Base-by-base conservation (phyloP, 2,888 invertebrate species). In the Pelosia muscerda region DNA sequence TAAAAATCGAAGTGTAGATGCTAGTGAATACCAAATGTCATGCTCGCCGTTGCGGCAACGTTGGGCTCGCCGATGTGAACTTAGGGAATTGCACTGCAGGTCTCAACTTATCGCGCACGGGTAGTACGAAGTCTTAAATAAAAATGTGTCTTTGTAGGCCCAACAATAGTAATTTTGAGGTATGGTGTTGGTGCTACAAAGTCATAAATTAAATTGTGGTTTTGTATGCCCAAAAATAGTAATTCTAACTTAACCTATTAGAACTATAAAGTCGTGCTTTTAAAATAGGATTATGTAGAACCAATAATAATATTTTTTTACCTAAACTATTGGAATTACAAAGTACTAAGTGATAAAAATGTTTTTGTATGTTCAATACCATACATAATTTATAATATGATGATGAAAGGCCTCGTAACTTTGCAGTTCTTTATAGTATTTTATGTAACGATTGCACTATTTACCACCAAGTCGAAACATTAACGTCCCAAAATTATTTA, bases 171-270 rank as follows among this genome's bases (percentile, higher is more conserved):
- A 42, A 1, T 19, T 19, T 42, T 23, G 1, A 54, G 6, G 2
- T 23, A 54, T 54, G 23, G 54, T 54, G 23, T 72, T 69, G 69
- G 55, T 66, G 64, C 66, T 65, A 72, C 65, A 72, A 72, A 68
- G 65, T 63, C 59, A 57, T 19, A 26, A 64, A 57, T 55, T 54
- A 64, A 70, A 66, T 63, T 62, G 65, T 65, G 62, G 49, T 65
- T 69, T 69, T 69, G 42, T 65, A 58, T 65, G 57, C 62, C 57
- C 65, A 69, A 57, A 61, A 69, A 65, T 65, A 38, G 28, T 57
- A 53, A 49, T 69, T 65, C 62, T 61, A 26, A 68, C n/a, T 56
- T 63, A 63, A 56, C 4, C 26, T 63, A 15, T 31, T 63, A 31
- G 63, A 63, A 28, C 55, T 55, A 55, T 54, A 42, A 42, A 42